Evolutionary conservation across 2,113 vertebrate species (phyloP), one percentile per base, ranked within the genome.

Genomic region (Physeter macrocephalus): DNA sequence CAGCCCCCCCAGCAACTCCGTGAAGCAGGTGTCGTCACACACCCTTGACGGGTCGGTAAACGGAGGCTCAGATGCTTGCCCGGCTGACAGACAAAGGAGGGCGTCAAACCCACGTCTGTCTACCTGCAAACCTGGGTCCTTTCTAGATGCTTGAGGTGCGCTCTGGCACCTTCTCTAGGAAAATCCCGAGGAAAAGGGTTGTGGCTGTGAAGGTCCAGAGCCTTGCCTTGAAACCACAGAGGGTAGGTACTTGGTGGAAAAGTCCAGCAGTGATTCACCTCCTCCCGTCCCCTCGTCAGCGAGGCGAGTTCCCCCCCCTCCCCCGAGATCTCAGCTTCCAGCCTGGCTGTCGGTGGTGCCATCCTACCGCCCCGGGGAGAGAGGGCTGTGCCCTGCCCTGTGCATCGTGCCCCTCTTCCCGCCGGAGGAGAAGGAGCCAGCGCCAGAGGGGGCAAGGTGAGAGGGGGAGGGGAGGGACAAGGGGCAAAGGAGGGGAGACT

Each of bases 231-330:
- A 93, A 96, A 95, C 89, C 93, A 17, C 93, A 96, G 88, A 96
- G 90, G 96, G 94, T 93, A 97, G 93, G 97, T 94, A 94, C 91
- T 93, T 10, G 92, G 93, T 98, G 98, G 98, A 98, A 98, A 98
- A 98, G 78, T 98, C 98, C 98, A 98, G 95, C 1, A 6, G 83
- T 97, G 97, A 97, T 95, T 98, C 97, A 97, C 94, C 95, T 92
- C 96, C 97, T 94, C 82, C 96, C 20, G 0, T 52, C 57, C 82
- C 93, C 95, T 93, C 25, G 36, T 69, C 93, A 67, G 77, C 5
- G 85, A 82, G 93, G 90, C 85, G 92, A 84, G 11, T 89, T 78
- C 93, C 91, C 96, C 87, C 93, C 89, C 93, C 91, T 95, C 87
- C 93, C 89, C 88, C 49, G 17, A 54, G 36, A 52, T 41, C 74